phyloP scores from a whole-genome alignment of 2,888 invertebrate species.

The Lithophane ornitopus region DNA sequence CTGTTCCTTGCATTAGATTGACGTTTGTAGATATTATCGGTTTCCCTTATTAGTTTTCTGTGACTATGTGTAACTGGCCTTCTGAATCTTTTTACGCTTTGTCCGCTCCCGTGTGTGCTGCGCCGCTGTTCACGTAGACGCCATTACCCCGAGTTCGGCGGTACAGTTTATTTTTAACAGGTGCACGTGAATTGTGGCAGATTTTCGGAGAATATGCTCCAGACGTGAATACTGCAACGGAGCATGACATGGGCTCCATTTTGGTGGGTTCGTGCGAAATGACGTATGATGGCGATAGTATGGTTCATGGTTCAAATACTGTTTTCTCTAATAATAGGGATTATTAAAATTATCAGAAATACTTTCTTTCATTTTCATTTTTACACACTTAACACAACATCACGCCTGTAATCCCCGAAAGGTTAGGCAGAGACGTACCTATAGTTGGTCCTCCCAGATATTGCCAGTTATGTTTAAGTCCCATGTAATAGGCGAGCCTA shows the following conservation, averaged over 20 bases:
- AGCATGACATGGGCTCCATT: conserved; percentile 16
- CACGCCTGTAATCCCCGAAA: too few relatives aligned
- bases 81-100: neutral
- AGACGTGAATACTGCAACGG: neutral
- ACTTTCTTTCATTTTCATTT: too few relatives aligned
- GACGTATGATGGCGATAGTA: neutral
- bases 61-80: conserved; percentile 1
- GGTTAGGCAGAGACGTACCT: too few relatives aligned
- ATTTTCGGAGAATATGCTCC: conserved; percentile 30
- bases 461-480: too few relatives aligned
- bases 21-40: too few relatives aligned
- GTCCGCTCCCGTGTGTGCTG: neutral
- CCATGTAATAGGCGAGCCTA: too few relatives aligned
- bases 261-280: conserved; percentile 5
- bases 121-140: conserved; percentile 46
- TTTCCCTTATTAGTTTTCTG: too few relatives aligned
- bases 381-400: too few relatives aligned
- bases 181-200: conserved; percentile 19
- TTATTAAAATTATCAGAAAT: too few relatives aligned
- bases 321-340: neutral
- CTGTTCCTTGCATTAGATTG: too few relatives aligned
- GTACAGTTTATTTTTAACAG: conserved; percentile 43
- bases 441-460: too few relatives aligned
- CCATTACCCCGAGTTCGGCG: conserved; percentile 24
- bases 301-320: too few relatives aligned